phyloP scores from a whole-genome alignment of 1,140 invertebrate species.

The Trachymyrmex cornetzi region DNA sequence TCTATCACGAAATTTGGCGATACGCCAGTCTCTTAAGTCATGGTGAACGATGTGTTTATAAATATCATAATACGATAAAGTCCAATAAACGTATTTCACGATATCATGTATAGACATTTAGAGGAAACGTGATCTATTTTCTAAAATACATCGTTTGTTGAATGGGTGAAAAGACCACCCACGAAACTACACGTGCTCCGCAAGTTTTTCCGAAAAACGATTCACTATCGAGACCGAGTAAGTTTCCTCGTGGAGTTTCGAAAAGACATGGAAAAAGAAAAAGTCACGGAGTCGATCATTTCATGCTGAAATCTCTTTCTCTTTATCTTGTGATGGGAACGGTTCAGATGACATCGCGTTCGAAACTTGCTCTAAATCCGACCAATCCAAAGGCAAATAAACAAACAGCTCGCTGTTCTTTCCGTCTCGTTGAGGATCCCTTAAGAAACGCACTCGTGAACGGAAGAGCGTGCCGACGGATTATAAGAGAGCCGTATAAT shows the following conservation, averaged over 20 bases:
- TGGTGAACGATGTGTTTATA: slow-evolving; percentile 17
- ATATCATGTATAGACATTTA: slow-evolving; percentile 29
- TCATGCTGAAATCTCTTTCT: neutral
- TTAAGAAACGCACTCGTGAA: slow-evolving; percentile 26
- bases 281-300: neutral
- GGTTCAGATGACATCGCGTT: slow-evolving; percentile 8
- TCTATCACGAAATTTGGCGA: slow-evolving; percentile 3
- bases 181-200: slow-evolving; percentile 69
- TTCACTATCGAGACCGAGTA: neutral
- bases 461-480: slow-evolving; percentile 51
- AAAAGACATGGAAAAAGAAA: neutral
- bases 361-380: slow-evolving; percentile 24
- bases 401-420: slow-evolving; percentile 56
- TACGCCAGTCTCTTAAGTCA: neutral
- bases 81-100: neutral
- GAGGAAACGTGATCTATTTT: slow-evolving; percentile 53
- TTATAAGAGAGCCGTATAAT: slow-evolving; percentile 72
- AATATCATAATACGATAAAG: slow-evolving; percentile 32
- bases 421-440: neutral
- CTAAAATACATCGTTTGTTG: slow-evolving; percentile 28
- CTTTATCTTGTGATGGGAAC: neutral
- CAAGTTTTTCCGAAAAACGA: slow-evolving; percentile 70
- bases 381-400: slow-evolving; percentile 46
- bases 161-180: slow-evolving; percentile 65
- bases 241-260: slow-evolving; percentile 16